Conservation (phyloP, 2,797 vertebrate genomes). For the Dryobates pubescens region DNA sequence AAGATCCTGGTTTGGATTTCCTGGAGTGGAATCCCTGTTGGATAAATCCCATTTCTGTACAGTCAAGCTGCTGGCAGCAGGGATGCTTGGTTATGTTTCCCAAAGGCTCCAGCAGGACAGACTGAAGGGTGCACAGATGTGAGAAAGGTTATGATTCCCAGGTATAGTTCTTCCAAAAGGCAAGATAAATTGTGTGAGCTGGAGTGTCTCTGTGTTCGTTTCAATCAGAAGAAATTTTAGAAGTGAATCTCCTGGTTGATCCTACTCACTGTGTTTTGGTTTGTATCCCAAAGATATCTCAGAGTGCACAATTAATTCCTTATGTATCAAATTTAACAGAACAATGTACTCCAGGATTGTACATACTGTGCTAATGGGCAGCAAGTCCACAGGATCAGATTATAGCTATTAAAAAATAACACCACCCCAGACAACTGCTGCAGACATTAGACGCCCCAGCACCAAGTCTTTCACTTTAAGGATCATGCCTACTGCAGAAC, state of each 20-base stretch:
- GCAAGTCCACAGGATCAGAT: not conserved
- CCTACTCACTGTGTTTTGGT: not conserved
- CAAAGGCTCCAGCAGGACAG: not conserved
- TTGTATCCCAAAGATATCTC: not conserved
- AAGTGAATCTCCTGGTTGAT: not conserved
- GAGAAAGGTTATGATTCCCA: not conserved
- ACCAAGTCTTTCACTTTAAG: not conserved
- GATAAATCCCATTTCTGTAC: not conserved
- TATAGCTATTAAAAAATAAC: not conserved
- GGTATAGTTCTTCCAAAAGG: not conserved
- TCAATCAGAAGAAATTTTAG: not conserved
- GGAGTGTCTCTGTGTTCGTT: not conserved
- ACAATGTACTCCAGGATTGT: fast-evolving
- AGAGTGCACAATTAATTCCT: not conserved
- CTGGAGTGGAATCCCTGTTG: not conserved
- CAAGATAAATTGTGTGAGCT: not conserved
- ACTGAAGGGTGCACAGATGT: not conserved
- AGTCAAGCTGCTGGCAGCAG: not conserved
- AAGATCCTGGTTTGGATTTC: not conserved
- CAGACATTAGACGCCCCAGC: not conserved
- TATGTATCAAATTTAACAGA: not conserved
- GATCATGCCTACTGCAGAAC: not conserved
- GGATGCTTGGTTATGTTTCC: not conserved
- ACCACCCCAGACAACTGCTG: not conserved
- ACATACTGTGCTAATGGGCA: not conserved